A percentile compares a stretch with the other conserved stretches of the same genome.
phyloP scores from a whole-genome alignment of 1,140 invertebrate species.

The Nylanderia fulva region DNA sequence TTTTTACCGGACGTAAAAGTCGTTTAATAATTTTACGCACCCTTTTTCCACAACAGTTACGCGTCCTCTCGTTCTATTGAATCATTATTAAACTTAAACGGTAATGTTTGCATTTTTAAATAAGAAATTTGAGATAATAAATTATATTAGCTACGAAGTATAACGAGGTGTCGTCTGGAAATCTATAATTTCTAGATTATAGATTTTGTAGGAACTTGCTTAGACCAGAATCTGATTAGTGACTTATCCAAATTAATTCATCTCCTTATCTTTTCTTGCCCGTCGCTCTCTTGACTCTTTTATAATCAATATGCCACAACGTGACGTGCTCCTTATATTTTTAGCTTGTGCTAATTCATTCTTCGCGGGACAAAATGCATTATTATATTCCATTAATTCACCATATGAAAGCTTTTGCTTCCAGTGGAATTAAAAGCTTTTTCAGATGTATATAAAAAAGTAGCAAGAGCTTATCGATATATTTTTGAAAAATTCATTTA shows the following conservation, averaged over 20 bases:
- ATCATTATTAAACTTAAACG: conserved; percentile 27
- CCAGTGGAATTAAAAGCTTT: conserved; percentile 22
- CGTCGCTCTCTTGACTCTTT: conserved; percentile 36
- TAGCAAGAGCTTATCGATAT: neutral
- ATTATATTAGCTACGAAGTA: neutral
- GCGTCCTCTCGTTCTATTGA: too few species aligned
- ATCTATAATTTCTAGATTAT: conserved; percentile 57
- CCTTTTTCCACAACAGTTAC: conserved; percentile 5
- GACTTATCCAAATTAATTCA: conserved; percentile 70
- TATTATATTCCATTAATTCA: conserved; percentile 64
- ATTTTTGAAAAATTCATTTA: neutral
- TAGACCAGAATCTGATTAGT: conserved; percentile 71
- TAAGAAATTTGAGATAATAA: neutral
- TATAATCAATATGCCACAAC: conserved; percentile 49
- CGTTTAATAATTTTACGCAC: conserved; percentile 35
- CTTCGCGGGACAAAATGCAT: conserved; percentile 53
- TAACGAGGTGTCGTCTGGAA: conserved; percentile 37
- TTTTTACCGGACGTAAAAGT: conserved; percentile 62
- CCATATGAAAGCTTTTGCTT: conserved; percentile 45
- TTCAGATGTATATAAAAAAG: neutral
- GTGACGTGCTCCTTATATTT: conserved; percentile 66
- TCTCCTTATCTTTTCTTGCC: conserved; percentile 60
- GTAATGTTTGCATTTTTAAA: conserved; percentile 4
- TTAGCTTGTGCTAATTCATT: conserved; percentile 40
- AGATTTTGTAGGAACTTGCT: conserved; percentile 52